These are phyloP conservation scores for Agrotis ipsilon DNA, from an alignment of 2,888 invertebrate genomes.

Conservation along the genomic window DNA sequence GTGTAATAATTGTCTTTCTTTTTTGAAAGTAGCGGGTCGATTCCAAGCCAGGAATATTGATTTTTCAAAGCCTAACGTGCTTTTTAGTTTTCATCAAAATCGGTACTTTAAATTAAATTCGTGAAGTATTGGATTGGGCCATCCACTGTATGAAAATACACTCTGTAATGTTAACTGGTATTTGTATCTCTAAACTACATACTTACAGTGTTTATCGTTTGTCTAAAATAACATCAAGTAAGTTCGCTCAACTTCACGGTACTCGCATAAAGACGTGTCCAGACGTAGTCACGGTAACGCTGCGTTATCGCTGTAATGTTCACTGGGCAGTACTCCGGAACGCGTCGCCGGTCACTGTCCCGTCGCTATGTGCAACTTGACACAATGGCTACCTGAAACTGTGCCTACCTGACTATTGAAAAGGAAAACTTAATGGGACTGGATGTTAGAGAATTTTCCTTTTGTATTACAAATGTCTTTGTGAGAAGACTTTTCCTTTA, in stretches of 20 bases:
- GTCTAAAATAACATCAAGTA: constrained; percentile 15
- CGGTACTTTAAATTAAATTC: too few relatives aligned
- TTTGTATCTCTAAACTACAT: constrained; percentile 7
- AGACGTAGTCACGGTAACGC: constrained; percentile 35
- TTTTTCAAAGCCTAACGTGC: too few relatives aligned
- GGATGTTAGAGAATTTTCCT: neutral
- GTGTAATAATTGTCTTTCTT: too few relatives aligned
- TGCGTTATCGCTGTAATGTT: constrained; percentile 53
- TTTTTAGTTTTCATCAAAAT: too few relatives aligned
- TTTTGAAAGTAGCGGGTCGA: too few relatives aligned
- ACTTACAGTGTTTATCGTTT: constrained; percentile 26
- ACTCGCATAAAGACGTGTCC: constrained; percentile 17
- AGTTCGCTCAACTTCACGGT: constrained; percentile 37
- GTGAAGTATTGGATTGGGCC: too few relatives aligned
- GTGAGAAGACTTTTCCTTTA: neutral
- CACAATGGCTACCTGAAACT: constrained; percentile 53
- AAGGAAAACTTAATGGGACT: constrained; percentile 14
- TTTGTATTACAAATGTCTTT: neutral
- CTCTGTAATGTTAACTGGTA: too few relatives aligned
- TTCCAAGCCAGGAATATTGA: too few relatives aligned
- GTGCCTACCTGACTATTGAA: constrained; percentile 1
- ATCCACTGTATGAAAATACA: too few relatives aligned
- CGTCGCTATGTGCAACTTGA: constrained; percentile 41
- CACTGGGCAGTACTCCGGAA: constrained; percentile 59
- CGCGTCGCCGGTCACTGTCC: constrained; percentile 57